Base-by-base conservation (phyloP, 2,113 vertebrate species). In the Triplophysa tibetana region DNA sequence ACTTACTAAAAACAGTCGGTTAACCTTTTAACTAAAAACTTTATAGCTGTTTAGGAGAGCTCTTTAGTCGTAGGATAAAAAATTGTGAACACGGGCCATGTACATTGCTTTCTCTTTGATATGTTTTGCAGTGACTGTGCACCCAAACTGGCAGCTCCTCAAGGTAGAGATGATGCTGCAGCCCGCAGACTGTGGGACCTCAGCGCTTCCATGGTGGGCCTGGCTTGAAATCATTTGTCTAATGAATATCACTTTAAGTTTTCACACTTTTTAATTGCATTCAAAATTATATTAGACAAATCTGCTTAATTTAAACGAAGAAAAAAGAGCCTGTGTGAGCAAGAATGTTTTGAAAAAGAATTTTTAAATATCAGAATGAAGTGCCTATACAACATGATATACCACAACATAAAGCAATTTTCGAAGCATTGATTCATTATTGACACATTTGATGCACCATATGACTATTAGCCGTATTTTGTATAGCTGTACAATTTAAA, bases 101-200 rank as follows among this genome's bases (percentile, higher is more conserved):
- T 38, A 38, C 33, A 38, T 38, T 38, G 33, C 33, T 38, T 38
- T 38, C 48, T 38, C 4, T 77, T 83, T 81, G 17, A 17, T 83
- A 16, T 21, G 10, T 70, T 64, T 7, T 63, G 33, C 85, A 93
- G 92, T 48, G 90, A 93, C 84, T 93, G 93, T 76, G 89, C 89
- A 41, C 81, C 73, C 17, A 91, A 89, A 83, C 70, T 64, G 3
- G 41, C 85, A 0, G 89, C 89, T 1, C 85, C 88, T 6, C 88
- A 87, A 63, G 93, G 87, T 48, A 79, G 75, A 33, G 88, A 93
- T 78, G 89, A 92, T 16, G 81, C 60, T 1, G 81, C 85, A 10
- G 91, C 92, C 41, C 88, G 84, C 80, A 89, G 52, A 82, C 90
- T 93, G 50, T 93, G 91, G 93, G 89, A 91, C 29, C 79, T 93